Conservation (phyloP, 1,140 invertebrate species). For the Zaprionus taronus region DNA sequence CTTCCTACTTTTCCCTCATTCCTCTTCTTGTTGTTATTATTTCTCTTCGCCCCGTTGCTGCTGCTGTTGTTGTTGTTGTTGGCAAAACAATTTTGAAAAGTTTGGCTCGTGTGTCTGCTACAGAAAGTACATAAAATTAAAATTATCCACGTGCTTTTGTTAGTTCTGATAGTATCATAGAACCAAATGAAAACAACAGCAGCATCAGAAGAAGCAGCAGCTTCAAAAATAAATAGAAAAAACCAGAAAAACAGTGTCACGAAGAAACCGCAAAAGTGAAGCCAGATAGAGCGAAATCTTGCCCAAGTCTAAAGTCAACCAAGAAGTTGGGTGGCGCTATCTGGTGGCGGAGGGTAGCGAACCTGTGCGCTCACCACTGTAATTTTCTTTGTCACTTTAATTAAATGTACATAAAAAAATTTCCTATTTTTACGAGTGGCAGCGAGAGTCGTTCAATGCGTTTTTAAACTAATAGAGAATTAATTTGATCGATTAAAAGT, state of each 20-base stretch:
- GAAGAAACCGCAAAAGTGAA: conserved; percentile 4
- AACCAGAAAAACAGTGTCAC: background rate
- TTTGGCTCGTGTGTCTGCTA: conserved; percentile 63
- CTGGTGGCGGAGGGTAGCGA: conserved; percentile 1
- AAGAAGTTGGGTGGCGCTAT: conserved; percentile 19
- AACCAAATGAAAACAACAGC: conserved; percentile 24
- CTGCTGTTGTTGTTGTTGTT: conserved; percentile 50
- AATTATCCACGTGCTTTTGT: conserved; percentile 72
- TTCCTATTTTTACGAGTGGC: conserved; percentile 6
- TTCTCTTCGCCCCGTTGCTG: conserved; percentile 25
- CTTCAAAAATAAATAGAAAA: background rate
- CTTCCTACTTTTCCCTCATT: background rate
- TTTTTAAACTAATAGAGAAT: background rate
- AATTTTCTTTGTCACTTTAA: conserved; percentile 54
- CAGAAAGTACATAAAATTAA: conserved; percentile 74
- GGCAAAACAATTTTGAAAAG: conserved; percentile 76
- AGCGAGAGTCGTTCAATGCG: background rate
- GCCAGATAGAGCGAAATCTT: conserved; percentile 26
- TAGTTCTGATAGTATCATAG: conserved; percentile 46
- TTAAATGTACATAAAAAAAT: conserved; percentile 60
- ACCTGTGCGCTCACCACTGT: background rate
- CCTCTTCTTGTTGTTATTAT: conserved; percentile 38
- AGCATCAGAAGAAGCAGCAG: background rate
- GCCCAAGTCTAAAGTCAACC: conserved; percentile 18
- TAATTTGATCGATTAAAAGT: background rate